These are phyloP conservation scores for Irena cyanogastra DNA, from an alignment of 2,113 vertebrate species.

Conservation along the genomic window DNA sequence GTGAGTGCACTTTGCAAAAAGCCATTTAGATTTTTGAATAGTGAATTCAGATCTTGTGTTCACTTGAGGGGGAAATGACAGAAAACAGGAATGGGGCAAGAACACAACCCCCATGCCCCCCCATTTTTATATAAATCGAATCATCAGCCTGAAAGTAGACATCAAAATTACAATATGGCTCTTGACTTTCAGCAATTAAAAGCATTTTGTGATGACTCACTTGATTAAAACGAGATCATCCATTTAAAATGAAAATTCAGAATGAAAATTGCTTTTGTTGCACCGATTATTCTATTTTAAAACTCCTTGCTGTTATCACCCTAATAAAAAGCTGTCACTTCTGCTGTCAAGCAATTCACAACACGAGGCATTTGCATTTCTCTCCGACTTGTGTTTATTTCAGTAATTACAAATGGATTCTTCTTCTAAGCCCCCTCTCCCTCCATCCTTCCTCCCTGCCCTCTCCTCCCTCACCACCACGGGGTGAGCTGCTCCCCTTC, in stretches of 20 bases:
- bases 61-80: neutral
- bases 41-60: neutral
- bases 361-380: constrained; percentile 21
- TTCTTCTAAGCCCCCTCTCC: neutral
- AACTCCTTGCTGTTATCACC: constrained; percentile 51
- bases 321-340: constrained; percentile 71
- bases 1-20: constrained; percentile 15
- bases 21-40: neutral
- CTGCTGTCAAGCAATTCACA: constrained; percentile 64
- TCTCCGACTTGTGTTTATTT: neutral
- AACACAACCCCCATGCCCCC: neutral
- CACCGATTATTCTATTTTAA: constrained; percentile 72
- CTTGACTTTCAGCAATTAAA: constrained; percentile 74
- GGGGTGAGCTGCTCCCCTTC: neutral
- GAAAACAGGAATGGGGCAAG: neutral
- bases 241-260: constrained; percentile 73
- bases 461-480: neutral
- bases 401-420: constrained; percentile 17
- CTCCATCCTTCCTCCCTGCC: neutral
- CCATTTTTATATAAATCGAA: constrained; percentile 16
- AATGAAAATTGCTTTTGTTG: constrained; percentile 77
- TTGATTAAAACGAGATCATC: constrained; percentile 77
- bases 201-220: constrained; percentile 68
- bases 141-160: constrained; percentile 40
- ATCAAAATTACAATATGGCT: constrained; percentile 66